These are phyloP conservation scores for Dendroctonus valens DNA, from an alignment of 1,140 invertebrate species.

Conservation along the genomic window DNA sequence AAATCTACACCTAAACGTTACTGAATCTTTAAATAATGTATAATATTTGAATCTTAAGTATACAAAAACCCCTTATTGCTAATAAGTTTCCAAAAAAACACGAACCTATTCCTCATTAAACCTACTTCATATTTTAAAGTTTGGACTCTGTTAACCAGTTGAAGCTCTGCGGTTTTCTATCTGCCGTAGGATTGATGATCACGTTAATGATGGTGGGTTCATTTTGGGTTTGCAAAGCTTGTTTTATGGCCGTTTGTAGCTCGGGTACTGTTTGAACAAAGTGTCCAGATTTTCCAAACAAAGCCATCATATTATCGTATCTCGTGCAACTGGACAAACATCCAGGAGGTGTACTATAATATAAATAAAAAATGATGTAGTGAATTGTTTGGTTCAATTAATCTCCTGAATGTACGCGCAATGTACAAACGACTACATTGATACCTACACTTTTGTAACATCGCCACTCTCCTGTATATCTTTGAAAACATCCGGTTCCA, in stretches of 20 bases:
- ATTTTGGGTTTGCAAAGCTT: conserved; percentile 66
- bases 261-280: conserved; percentile 75
- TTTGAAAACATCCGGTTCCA: conserved; percentile 73
- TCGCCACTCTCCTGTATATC: conserved; percentile 68
- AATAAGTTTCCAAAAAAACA: no score
- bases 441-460: conserved; percentile 61
- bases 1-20: no score
- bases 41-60: no score
- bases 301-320: conserved; percentile 88
- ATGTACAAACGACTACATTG: no score
- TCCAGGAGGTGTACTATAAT: conserved; percentile 80
- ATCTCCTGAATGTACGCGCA: no score
- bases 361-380: conserved; percentile 41
- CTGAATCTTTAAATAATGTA: no score
- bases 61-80: no score
- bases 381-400: no score
- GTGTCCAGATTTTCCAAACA: conserved; percentile 80
- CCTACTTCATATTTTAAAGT: conserved; percentile 53
- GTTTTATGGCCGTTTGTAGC: conserved; percentile 67
- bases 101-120: no score
- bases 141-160: conserved; percentile 91
- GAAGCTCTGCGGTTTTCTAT: conserved; percentile 87
- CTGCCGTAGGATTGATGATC: conserved; percentile 82
- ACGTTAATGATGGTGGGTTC: conserved; percentile 87
- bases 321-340: conserved; percentile 71